Evolutionary conservation across 2,113 vertebrate species (phyloP).

Genomic region (Crotalus helleri): DNA sequence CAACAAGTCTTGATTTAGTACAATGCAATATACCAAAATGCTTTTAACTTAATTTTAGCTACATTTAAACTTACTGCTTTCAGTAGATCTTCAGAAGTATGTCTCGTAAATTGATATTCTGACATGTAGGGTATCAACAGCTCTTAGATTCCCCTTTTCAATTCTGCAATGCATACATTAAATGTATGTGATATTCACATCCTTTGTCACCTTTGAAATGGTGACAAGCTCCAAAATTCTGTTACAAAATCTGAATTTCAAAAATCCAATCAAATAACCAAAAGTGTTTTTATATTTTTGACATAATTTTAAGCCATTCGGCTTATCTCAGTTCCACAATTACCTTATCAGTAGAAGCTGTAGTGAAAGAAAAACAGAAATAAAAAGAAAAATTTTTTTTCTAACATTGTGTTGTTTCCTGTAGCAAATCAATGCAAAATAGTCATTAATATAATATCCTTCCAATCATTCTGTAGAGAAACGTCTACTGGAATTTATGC

Average conservation of each 20-base stretch:
- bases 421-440: neutral
- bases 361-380: neutral
- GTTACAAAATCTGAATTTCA: neutral
- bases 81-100: constrained; percentile 28
- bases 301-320: neutral
- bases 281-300: neutral
- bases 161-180: constrained; percentile 11
- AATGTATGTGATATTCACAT: neutral
- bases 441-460: neutral
- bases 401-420: neutral
- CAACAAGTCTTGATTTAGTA: constrained; percentile 25
- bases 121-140: constrained; percentile 13
- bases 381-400: neutral
- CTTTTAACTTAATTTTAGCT: constrained; percentile 35
- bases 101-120: neutral
- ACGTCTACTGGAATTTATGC: neutral
- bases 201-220: constrained; percentile 36
- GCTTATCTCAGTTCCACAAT: neutral
- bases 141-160: neutral
- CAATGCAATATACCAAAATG: constrained; percentile 7
- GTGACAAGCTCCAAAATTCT: neutral
- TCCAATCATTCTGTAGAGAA: neutral
- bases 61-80: constrained; percentile 41
- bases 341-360: neutral
- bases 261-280: neutral